Conservation (phyloP, 2,888 invertebrate species). For the Philereme vetulata region DNA sequence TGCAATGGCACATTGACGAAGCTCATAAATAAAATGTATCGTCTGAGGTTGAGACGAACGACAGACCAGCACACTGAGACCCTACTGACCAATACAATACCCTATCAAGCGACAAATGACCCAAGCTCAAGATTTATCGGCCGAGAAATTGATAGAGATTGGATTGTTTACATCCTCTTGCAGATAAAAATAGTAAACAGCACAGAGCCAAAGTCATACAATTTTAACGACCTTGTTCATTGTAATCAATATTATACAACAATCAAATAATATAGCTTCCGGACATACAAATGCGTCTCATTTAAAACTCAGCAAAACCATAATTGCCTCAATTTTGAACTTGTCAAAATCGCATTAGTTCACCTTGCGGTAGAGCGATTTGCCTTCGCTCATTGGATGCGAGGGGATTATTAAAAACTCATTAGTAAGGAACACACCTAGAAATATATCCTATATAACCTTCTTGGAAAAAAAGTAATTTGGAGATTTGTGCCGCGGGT, state of each 20-base stretch:
- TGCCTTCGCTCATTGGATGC: conserved; percentile 75
- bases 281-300: conserved; percentile 66
- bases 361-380: conserved; percentile 63
- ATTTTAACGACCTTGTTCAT: conserved; percentile 18
- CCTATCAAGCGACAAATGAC: conserved; percentile 30
- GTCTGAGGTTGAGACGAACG: conserved; percentile 56
- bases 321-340: conserved; percentile 80
- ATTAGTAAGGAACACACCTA: conserved; percentile 78
- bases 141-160: conserved; percentile 51
- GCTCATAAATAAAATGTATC: conserved; percentile 78
- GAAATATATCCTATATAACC: conserved; percentile 60
- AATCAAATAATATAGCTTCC: conserved; percentile 56
- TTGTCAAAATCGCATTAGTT: conserved; percentile 83
- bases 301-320: conserved; percentile 75
- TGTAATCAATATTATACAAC: conserved; percentile 14
- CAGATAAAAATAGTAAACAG: conserved; percentile 44
- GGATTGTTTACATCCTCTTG: conserved; percentile 52
- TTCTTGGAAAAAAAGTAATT: conserved; percentile 77
- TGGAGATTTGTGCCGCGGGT: conserved; percentile 70
- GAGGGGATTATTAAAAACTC: conserved; percentile 80
- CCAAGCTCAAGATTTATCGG: conserved; percentile 45
- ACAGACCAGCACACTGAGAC: conserved; percentile 62
- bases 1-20: conserved; percentile 74
- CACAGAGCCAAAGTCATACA: conserved; percentile 36
- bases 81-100: conserved; percentile 43